phyloP scores from a whole-genome alignment of 2,888 invertebrate genomes.

The Synergus japonicus region DNA sequence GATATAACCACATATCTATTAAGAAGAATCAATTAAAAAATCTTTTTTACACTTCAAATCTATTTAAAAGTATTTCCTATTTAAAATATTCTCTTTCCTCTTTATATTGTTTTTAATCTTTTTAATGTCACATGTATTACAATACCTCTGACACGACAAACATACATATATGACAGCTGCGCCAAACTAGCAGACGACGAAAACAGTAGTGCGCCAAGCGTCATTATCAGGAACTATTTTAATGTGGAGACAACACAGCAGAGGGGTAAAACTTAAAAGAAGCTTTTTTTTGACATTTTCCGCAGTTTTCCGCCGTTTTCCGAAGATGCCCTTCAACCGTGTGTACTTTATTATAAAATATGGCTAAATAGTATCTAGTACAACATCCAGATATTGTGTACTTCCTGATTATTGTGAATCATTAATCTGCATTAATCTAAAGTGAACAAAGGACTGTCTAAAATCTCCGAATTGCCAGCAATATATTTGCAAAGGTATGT shows the following conservation, averaged over 20 bases:
- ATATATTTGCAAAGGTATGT: not conserved
- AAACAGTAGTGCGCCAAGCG: too few relatives aligned
- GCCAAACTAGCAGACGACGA: too few relatives aligned
- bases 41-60: too few relatives aligned
- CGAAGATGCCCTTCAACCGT: not conserved
- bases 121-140: too few relatives aligned
- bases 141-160: too few relatives aligned
- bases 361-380: not conserved
- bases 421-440: not conserved
- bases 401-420: not conserved
- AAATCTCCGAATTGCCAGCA: not conserved
- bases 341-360: not conserved
- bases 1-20: too few relatives aligned
- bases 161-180: too few relatives aligned
- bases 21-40: too few relatives aligned
- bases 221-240: too few relatives aligned
- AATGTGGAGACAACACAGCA: too few relatives aligned
- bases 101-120: too few relatives aligned
- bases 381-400: not conserved
- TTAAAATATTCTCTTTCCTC: not conserved
- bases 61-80: not conserved
- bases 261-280: not conserved
- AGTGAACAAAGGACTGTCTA: not conserved
- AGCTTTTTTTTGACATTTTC: not conserved
- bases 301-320: not conserved